A percentile compares a stretch with the other conserved stretches of the same genome.
phyloP scores from a whole-genome alignment of 2,113 vertebrate species.

The Pachypanchax playfairii region DNA sequence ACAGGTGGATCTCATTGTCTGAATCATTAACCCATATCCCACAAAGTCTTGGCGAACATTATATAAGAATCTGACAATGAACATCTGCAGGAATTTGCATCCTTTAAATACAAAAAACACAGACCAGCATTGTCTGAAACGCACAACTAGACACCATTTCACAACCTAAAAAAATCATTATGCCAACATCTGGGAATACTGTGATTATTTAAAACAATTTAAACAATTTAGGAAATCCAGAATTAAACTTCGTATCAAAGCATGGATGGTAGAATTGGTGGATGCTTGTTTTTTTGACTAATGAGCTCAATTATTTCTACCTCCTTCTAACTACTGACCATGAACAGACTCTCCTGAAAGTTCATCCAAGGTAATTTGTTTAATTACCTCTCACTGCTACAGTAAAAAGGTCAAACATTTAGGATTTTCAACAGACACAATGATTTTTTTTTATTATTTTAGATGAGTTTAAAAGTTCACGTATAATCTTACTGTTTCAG shows the following conservation, averaged over 20 bases:
- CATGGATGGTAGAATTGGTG: constrained; percentile 1
- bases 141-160: constrained; percentile 5
- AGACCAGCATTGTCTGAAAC: constrained; percentile 2
- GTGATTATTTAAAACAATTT: constrained; percentile 1
- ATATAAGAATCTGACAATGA: constrained; percentile 4
- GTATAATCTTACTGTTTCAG: background rate
- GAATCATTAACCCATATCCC: constrained; percentile 36
- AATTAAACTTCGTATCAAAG: constrained; percentile 13
- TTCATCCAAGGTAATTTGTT: constrained; percentile 7
- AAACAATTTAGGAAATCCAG: constrained; percentile 6
- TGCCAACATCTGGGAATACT: constrained; percentile 18
- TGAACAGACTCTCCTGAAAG: constrained; percentile 2
- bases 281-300: constrained; percentile 20
- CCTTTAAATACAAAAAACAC: background rate
- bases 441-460: no score
- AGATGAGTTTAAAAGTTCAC: no score
- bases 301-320: constrained; percentile 24
- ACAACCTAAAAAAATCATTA: constrained; percentile 19
- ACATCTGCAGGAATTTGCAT: constrained; percentile 10
- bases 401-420: constrained; percentile 7
- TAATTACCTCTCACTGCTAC: constrained; percentile 1
- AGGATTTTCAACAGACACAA: no score
- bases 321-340: background rate
- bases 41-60: constrained; percentile 10
- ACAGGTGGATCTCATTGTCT: constrained; percentile 31